Percentiles rank a stretch among this genome's conserved stretches.
phyloP scores from a whole-genome alignment of 1,140 invertebrate species.

The Trissolcus basalis region DNA sequence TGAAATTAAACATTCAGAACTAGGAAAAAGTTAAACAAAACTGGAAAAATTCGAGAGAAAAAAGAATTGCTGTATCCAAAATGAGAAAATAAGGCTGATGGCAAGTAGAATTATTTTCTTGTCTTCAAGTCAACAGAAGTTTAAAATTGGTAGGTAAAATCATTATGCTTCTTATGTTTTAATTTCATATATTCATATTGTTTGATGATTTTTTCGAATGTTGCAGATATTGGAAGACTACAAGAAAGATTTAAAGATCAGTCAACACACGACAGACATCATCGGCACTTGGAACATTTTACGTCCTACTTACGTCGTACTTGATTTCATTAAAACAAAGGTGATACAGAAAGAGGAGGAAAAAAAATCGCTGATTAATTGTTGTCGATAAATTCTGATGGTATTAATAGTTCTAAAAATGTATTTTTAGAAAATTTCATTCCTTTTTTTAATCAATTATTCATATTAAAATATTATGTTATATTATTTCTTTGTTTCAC shows the following conservation, averaged over 20 bases:
- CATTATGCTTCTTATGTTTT: no score
- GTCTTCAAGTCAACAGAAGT: neutral
- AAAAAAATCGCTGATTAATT: neutral
- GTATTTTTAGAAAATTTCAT: no score
- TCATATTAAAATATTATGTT: no score
- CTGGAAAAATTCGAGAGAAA: no score
- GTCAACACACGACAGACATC: neutral
- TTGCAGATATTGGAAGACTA: conserved; percentile 1
- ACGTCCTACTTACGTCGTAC: neutral
- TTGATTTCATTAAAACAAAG: neutral
- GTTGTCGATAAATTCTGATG: neutral
- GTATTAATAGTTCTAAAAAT: no score
- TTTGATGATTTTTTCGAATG: neutral
- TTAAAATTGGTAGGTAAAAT: conserved; percentile 9
- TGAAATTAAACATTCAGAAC: no score
- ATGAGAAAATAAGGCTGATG: neutral
- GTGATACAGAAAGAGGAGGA: neutral
- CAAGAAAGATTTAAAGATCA: neutral
- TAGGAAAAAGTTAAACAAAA: no score
- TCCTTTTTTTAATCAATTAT: no score
- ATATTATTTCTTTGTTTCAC: no score
- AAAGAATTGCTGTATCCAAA: neutral
- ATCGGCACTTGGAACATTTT: neutral
- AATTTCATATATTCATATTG: no score
- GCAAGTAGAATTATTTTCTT: neutral